Base-by-base conservation (phyloP, 2,797 vertebrate genomes). In the Sebastiscus tertius region DNA sequence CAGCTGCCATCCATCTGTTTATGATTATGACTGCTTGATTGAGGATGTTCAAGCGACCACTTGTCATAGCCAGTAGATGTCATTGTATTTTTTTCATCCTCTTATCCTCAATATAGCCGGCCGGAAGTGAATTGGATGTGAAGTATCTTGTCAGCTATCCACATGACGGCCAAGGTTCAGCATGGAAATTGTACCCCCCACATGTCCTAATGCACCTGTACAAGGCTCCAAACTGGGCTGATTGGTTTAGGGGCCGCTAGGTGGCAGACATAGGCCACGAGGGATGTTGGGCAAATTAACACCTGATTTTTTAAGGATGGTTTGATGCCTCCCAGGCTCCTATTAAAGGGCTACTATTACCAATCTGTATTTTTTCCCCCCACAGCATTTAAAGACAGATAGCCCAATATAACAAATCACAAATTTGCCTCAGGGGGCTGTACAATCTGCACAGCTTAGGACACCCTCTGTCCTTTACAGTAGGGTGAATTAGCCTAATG, bases 221-320 rank as follows among this genome's bases (percentile, higher is more conserved):
- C 56, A 20, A 29, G 56, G 27, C n/a, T 54, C 4, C 20, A 39
- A 8, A 58, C 33, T 2, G 83, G 75, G 72, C 29, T 66, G 72
- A 29, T 74, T 26, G 46, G 39, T 71, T 79, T 58, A 72, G 16
- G 27, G 26, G 14, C 89, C 92, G 75, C 92, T 91, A 93, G 93
- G 87, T 83, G 93, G 92, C 92, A 92, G 86, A 20, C 86, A 86
- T 64, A 73, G 74, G 90, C 89, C 80, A 89, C 78, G 0, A 52
- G 87, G 88, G 74, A 67, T 33, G 55, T 10, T 26, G 46, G 74
- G 85, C 27, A 82, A 70, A 63, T 56, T 74, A 60, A 75, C 68
- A 65, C 59, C 58, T 36, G 56, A 33, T 68, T 72, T 72, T 22
- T 33, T 56, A 10, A 79, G 49, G 29, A 56, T 67, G n/a, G 33